phyloP scores from a whole-genome alignment of 2,113 vertebrate genomes.

The Neofelis nebulosa region DNA sequence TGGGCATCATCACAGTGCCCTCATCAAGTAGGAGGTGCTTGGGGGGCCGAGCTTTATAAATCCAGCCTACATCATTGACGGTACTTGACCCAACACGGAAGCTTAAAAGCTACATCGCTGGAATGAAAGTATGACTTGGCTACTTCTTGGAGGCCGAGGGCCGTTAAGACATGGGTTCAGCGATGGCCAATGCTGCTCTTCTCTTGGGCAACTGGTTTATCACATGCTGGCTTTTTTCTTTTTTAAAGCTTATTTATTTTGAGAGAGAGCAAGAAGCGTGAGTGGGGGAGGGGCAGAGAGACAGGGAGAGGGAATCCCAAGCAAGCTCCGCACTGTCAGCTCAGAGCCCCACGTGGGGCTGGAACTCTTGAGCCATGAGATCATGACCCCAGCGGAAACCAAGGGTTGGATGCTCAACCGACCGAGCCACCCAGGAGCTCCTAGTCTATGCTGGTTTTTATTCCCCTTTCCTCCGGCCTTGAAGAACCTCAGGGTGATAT shows the following conservation, averaged over 20 bases:
- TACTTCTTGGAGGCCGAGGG: not conserved
- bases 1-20: not conserved
- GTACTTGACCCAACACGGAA: not conserved
- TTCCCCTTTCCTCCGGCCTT: not conserved
- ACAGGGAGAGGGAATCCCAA: no score
- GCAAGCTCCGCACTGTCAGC: no score
- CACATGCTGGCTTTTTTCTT: not conserved
- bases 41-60: not conserved
- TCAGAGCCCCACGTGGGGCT: no score
- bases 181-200: not conserved
- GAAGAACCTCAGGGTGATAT: not conserved
- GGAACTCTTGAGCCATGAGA: no score
- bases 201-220: not conserved
- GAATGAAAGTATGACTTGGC: not conserved
- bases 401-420: no score
- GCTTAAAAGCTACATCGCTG: not conserved
- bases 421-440: no score
- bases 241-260: no score
- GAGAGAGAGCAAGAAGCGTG: no score
- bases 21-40: not conserved
- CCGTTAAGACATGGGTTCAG: not conserved
- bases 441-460: not conserved
- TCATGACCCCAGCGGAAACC: no score
- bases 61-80: not conserved
- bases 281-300: no score